Percentiles rank a stretch among this genome's conserved stretches.
Evolutionary conservation across 2,797 vertebrate genomes (phyloP).

Genomic region (Eulemur albifrons): DNA sequence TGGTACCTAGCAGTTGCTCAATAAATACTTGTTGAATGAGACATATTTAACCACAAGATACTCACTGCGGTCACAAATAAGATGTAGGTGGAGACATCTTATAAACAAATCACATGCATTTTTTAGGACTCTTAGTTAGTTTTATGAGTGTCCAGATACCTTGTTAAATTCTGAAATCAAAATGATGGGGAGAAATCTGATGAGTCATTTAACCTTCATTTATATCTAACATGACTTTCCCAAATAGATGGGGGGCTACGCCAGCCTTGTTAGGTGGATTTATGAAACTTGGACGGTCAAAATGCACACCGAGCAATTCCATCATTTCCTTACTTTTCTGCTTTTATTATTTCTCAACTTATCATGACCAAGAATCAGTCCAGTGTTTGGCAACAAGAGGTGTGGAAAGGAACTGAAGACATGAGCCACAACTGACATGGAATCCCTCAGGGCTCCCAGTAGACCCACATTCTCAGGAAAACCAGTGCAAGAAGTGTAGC

Average conservation of each 20-base stretch:
- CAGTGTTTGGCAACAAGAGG: not conserved
- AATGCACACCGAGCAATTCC: not conserved
- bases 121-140: constrained; percentile 9
- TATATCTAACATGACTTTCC: constrained; percentile 4
- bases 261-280: not conserved
- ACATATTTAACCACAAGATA: not conserved
- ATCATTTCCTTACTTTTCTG: not conserved
- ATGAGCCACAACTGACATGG: not conserved
- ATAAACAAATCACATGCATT: not conserved
- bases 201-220: constrained; percentile 18
- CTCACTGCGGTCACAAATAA: not conserved
- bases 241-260: not conserved
- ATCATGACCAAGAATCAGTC: not conserved
- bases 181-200: not conserved
- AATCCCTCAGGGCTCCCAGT: not conserved
- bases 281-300: not conserved
- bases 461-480: not conserved
- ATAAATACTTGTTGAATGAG: not conserved
- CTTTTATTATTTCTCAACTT: not conserved
- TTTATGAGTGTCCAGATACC: constrained; percentile 7
- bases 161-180: constrained; percentile 24
- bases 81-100: not conserved
- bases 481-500: not conserved
- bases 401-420: not conserved
- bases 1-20: not conserved